phyloP scores from a whole-genome alignment of 2,888 invertebrate species.

The Cephus sareptanus region DNA sequence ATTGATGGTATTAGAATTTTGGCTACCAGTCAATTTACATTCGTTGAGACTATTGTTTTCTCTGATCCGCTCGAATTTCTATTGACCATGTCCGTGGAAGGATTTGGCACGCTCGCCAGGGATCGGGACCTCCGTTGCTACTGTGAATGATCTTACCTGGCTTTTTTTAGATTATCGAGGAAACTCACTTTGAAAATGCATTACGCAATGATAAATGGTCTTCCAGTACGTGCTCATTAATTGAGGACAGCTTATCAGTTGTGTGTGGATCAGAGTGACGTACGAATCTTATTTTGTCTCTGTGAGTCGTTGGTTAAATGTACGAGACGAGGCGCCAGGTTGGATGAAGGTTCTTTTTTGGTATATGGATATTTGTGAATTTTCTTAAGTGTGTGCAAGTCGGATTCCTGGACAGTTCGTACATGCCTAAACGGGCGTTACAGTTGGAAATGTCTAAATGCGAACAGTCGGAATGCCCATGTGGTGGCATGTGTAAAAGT shows the following conservation, averaged over 20 bases:
- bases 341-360: neutral
- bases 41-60: neutral
- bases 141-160: neutral
- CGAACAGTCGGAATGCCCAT: slow-evolving; percentile 10
- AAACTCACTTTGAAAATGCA: neutral
- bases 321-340: neutral
- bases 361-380: neutral
- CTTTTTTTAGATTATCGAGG: neutral
- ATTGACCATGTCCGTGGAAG: neutral
- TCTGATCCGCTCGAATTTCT: neutral
- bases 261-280: too few species aligned
- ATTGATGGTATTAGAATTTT: neutral
- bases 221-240: neutral
- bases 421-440: slow-evolving; percentile 4
- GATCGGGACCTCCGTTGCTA: neutral
- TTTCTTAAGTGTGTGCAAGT: neutral
- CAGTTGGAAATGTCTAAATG: slow-evolving; percentile 14
- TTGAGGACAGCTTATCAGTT: neutral
- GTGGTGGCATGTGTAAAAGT: slow-evolving; percentile 29
- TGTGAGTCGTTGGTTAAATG: too few species aligned
- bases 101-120: neutral
- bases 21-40: neutral
- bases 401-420: neutral
- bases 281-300: too few species aligned
- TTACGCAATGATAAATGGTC: neutral